These are phyloP conservation scores for Carabus problematicus DNA, from an alignment of 2,888 invertebrate species.

Conservation along the genomic window DNA sequence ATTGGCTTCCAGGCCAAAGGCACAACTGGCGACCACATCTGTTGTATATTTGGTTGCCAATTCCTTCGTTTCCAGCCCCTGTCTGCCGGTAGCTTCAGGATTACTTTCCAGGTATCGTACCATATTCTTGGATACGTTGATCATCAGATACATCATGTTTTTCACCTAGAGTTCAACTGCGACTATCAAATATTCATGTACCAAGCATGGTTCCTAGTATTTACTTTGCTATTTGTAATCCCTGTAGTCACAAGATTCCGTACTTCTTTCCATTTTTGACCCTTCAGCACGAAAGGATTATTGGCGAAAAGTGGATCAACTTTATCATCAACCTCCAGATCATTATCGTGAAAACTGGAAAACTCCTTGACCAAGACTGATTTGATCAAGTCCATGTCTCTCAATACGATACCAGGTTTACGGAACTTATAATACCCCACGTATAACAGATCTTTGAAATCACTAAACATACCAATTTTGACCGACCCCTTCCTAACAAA, in stretches of 20 bases:
- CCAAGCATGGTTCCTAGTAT: background rate
- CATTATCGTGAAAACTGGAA: slow-evolving; percentile 48
- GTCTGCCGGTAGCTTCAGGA: slow-evolving; percentile 47
- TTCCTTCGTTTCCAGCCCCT: slow-evolving; percentile 59
- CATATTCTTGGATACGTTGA: slow-evolving; percentile 58
- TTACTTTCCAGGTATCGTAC: slow-evolving; percentile 56
- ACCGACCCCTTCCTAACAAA: too few species aligned
- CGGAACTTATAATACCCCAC: slow-evolving; percentile 53
- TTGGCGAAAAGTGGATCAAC: slow-evolving; percentile 57
- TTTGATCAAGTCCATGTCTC: slow-evolving; percentile 53
- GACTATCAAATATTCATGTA: background rate
- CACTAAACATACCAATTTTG: slow-evolving; percentile 35
- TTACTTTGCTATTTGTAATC: slow-evolving; percentile 57
- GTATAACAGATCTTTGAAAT: slow-evolving; percentile 47
- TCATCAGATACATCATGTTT: slow-evolving; percentile 60
- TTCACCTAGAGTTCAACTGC: slow-evolving; percentile 55
- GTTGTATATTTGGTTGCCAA: slow-evolving; percentile 56
- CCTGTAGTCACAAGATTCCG: slow-evolving; percentile 59
- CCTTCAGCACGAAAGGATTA: slow-evolving; percentile 57
- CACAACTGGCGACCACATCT: slow-evolving; percentile 59
- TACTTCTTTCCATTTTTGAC: slow-evolving; percentile 59
- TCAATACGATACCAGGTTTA: slow-evolving; percentile 50
- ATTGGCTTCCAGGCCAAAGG: slow-evolving; percentile 57
- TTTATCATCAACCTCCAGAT: slow-evolving; percentile 52
- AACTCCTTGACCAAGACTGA: slow-evolving; percentile 54